Evolutionary conservation across 2,888 invertebrate genomes (phyloP), one percentile per base, ranked within the genome.

Genomic region (Sarcophaga caerulescens): DNA sequence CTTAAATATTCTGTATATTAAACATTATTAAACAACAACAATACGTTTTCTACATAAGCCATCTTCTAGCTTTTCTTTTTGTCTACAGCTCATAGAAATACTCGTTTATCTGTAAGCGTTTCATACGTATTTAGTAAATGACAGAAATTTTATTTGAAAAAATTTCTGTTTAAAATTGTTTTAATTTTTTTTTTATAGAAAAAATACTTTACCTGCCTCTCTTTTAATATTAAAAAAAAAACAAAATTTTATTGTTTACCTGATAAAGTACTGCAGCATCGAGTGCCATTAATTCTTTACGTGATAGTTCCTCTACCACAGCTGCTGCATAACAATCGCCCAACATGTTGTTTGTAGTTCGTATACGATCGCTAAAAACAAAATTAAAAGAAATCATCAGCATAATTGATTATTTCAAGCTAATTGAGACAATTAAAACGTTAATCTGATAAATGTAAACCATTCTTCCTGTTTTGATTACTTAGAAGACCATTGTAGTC

Each of bases 311-410:
- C 91, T 97, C 97, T 17, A 98, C 97, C 1, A 97, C 95, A 0
- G 97, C 97, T 3, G 97, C 97, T 2, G 97, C 96, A 92, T 97
- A 97, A 92, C 97, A 97, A 91, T 98, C 97, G 0, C 97, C 97
- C 79, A 98, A 93, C 95, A 97, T 96, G 91, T 98, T 98, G 92
- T 97, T 97, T 0, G 97, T 97, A 0, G 97, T 97, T 80, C 97
- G 94, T 90, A 97, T 96, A 47, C 97, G 95, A 92, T 97, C 97
- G 57, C 97, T 97, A 94, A 93, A n/a, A 11, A 21, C 70, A n/a
- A 14, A 68, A 88, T 89, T 14, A n/a, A 17, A 52, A 71, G 11
- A 35, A 10, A 10, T 35, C 35, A 35, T 35, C 8, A 35, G 35
- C 35, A 35, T 35, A 35, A 35, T 35, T 35, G 35, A 35, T 6